phyloP scores from a whole-genome alignment of 2,113 vertebrate genomes.

The Takifugu bimaculatus region DNA sequence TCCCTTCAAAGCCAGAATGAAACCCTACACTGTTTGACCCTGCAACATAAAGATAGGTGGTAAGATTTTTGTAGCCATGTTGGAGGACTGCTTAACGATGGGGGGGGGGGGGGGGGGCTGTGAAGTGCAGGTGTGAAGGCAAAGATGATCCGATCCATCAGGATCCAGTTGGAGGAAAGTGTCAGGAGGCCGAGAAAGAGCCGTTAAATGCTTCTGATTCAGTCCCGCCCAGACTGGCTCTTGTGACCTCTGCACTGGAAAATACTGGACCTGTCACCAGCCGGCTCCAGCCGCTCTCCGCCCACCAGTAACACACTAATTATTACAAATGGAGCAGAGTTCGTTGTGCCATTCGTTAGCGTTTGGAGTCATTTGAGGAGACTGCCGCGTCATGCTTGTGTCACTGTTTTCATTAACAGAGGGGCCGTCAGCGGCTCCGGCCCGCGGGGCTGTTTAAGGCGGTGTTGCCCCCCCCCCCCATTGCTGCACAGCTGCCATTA shows the following conservation, averaged over 20 bases:
- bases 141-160: conserved; percentile 18
- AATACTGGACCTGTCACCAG: neutral
- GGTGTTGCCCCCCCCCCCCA: conserved; percentile 27
- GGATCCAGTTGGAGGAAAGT: conserved; percentile 10
- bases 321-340: neutral
- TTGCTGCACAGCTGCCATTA: conserved; percentile 46
- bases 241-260: conserved; percentile 23
- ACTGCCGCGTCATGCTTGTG: neutral
- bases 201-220: neutral
- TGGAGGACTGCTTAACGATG: conserved; percentile 13
- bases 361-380: neutral
- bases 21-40: no score
- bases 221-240: conserved; percentile 15
- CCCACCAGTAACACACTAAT: neutral
- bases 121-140: conserved; percentile 24
- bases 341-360: neutral
- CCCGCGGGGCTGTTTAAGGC: conserved; percentile 32
- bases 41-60: neutral
- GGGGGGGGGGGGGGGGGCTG: conserved; percentile 1
- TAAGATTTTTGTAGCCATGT: conserved; percentile 5
- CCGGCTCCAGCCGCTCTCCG: conserved; percentile 1
- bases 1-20: neutral
- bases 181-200: conserved; percentile 7
- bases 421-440: neutral
- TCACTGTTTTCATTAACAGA: conserved; percentile 1